Base-by-base conservation (phyloP, 1,140 invertebrate genomes). In the Papilio helenus region DNA sequence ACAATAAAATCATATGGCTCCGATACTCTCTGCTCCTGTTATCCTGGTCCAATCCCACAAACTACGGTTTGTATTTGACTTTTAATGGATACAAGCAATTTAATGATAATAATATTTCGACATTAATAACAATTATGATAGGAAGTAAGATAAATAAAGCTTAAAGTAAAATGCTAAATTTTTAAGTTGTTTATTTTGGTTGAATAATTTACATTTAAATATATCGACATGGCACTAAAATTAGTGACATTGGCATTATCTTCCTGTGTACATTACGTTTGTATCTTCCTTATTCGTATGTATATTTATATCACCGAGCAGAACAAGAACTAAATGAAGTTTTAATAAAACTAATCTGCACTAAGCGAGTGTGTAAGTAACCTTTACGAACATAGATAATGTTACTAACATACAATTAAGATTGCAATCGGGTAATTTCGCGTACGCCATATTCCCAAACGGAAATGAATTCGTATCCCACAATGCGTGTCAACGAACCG, bases 381-480 rank as follows among this genome's bases (percentile, higher is more conserved):
- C 34, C 34, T 39, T 39, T 39, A 39, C 3, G 34, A 39, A 1
- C 29, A 29, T 29, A n/a, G n/a, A n/a, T n/a, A 29, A 29, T 29
- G 29, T 29, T 3, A 39, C 34, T 39, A 39, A 39, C 34, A 39
- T 39, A 39, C 34, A 39, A 39, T 39, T 68, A 29, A 68, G 61
- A 29, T 68, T 2, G 26, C 12, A 29, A 68, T 68, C 61, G 23
- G 26, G 2, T 29, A 68, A 29, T 68, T 68, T 68, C 23, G 61
- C 61, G 16, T 29, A 68, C 61, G 26, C 61, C 26, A 26, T 16
- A 29, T 65, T 29, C 8, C 26, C 26, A 14, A 68, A 68, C 61
- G 61, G 61, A 68, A 68, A 68, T 34, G 61, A 68, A 68, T 68
- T 68, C 61, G 58, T 61, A 61, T 23, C 58, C 58, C 58, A 65